Conservation (phyloP, 1,140 invertebrate species). For the Steinernema feltiae region DNA sequence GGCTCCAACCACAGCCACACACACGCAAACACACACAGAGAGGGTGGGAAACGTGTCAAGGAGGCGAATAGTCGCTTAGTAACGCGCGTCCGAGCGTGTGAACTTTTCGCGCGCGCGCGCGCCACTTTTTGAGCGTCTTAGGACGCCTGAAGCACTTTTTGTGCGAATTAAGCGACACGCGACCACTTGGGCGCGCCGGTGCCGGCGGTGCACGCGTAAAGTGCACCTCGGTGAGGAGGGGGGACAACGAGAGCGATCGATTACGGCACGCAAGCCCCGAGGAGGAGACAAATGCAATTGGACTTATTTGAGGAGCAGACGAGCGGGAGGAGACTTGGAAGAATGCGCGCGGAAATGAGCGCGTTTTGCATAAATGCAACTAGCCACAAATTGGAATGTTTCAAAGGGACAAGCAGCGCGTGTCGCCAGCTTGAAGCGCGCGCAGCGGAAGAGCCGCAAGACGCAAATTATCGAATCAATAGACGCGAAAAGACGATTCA, state of each 20-base stretch:
- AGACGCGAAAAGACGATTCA: neutral
- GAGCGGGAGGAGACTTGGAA: neutral
- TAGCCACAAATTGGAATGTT: slow-evolving; percentile 7
- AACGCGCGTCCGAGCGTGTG: neutral
- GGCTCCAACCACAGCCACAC: too few relatives aligned
- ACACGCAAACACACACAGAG: neutral
- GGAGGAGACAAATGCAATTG: neutral
- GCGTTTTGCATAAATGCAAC: slow-evolving; percentile 7
- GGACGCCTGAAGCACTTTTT: neutral
- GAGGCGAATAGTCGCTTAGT: neutral
- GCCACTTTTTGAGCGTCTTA: neutral
- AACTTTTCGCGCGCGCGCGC: neutral
- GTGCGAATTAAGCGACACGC: neutral
- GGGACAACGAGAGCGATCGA: neutral
- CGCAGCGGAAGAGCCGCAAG: neutral
- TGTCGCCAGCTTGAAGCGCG: neutral
- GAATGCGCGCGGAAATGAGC: neutral
- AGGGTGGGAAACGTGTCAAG: neutral
- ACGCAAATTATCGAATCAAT: slow-evolving; percentile 1
- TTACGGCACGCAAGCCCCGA: too few relatives aligned
- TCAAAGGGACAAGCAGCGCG: neutral
- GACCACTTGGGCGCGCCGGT: neutral
- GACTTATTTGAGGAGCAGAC: neutral
- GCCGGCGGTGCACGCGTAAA: neutral
- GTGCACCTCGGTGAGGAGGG: neutral